Evolutionary conservation across 1,140 invertebrate genomes (phyloP).

Genomic region (Piezodorus guildinii): DNA sequence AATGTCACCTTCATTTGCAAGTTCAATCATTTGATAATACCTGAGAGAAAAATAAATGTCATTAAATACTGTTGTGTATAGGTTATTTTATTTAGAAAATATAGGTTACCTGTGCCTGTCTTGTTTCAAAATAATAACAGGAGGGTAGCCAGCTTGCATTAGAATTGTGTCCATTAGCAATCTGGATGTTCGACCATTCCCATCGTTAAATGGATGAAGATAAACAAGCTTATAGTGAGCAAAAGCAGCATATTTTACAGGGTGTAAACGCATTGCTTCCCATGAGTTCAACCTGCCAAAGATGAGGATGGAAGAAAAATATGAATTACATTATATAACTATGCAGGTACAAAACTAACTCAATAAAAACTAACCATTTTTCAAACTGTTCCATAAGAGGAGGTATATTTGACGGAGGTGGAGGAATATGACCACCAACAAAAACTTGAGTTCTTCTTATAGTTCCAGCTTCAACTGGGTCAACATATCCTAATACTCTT

Average conservation of each 20-base stretch:
- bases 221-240: slow-evolving; percentile 94
- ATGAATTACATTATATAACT: neutral
- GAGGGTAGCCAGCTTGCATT: slow-evolving; percentile 96
- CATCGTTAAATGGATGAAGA: slow-evolving; percentile 87
- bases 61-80: neutral
- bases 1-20: slow-evolving; percentile 84
- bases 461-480: slow-evolving; percentile 73
- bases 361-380: slow-evolving; percentile 30
- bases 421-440: slow-evolving; percentile 83
- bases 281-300: slow-evolving; percentile 57
- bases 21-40: slow-evolving; percentile 77
- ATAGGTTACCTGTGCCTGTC: slow-evolving; percentile 45
- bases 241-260: slow-evolving; percentile 81
- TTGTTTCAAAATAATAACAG: slow-evolving; percentile 87
- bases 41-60: neutral
- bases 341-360: neutral
- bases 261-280: slow-evolving; percentile 68
- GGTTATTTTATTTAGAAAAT: neutral
- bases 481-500: slow-evolving; percentile 85
- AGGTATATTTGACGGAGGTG: slow-evolving; percentile 64
- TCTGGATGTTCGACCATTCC: slow-evolving; percentile 88
- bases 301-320: neutral
- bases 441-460: slow-evolving; percentile 81
- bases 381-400: slow-evolving; percentile 78
- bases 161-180: slow-evolving; percentile 93